Conservation (phyloP, 2,113 vertebrate species). For the Pelvicachromis taeniatus region DNA sequence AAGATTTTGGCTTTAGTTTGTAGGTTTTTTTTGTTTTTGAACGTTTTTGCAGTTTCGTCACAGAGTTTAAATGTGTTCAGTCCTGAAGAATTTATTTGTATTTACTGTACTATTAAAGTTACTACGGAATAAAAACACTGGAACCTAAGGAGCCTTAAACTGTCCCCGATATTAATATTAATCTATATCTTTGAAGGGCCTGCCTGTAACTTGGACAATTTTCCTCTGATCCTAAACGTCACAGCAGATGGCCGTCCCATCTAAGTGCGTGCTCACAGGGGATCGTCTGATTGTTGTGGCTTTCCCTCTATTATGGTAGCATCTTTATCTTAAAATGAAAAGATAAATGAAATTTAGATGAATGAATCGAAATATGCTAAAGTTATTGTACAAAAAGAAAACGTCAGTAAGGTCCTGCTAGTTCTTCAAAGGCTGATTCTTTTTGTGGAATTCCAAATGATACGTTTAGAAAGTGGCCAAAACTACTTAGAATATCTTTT, state of each 20-base stretch:
- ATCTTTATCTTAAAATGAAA: background rate
- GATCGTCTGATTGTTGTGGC: background rate
- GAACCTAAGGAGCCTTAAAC: background rate
- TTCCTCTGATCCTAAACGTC: fast-evolving
- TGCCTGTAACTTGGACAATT: background rate
- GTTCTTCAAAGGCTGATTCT: too few relatives aligned
- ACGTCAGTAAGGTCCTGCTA: background rate
- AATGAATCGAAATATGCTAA: fast-evolving
- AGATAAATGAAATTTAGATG: background rate
- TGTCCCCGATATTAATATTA: background rate
- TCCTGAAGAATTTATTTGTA: background rate
- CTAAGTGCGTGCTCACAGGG: fast-evolving
- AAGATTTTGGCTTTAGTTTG: background rate
- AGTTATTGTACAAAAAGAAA: background rate
- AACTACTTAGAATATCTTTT: background rate
- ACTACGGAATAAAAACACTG: background rate
- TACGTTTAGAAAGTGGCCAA: background rate
- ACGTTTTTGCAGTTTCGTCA: background rate
- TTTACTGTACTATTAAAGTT: background rate
- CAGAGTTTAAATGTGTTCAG: background rate
- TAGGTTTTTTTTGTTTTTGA: fast-evolving
- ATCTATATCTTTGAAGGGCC: background rate
- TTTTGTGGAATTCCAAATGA: too few relatives aligned
- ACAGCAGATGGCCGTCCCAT: background rate
- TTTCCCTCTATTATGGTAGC: background rate